A percentile compares a stretch with the other conserved stretches of the same genome.
phyloP scores from a whole-genome alignment of 1,140 invertebrate species.

The Atta colombica region DNA sequence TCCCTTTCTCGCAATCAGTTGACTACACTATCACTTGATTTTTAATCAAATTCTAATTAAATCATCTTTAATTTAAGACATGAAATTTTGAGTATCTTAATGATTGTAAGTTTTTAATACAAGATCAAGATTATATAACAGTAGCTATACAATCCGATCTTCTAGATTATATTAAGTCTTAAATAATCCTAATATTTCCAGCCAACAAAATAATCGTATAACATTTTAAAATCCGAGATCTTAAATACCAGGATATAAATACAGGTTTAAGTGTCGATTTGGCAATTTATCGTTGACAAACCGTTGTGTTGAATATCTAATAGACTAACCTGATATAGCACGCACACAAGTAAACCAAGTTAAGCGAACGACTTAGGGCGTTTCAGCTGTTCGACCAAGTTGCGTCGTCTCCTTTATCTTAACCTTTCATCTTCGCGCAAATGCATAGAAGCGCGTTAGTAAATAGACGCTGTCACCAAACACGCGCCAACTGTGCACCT shows the following conservation, averaged over 20 bases:
- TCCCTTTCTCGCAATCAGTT: background rate
- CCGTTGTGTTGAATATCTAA: background rate
- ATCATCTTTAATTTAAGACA: background rate
- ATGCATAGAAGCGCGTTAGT: conserved; percentile 56
- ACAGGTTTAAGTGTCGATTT: background rate
- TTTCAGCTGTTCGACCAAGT: conserved; percentile 56
- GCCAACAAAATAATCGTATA: background rate
- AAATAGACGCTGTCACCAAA: conserved; percentile 62
- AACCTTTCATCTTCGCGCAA: conserved; percentile 61
- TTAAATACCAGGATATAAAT: background rate
- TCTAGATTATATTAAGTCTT: background rate
- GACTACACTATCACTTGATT: background rate
- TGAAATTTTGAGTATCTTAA: background rate
- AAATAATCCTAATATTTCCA: background rate
- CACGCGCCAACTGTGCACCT: conserved; percentile 59
- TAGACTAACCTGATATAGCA: conserved; percentile 25
- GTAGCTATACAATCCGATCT: background rate
- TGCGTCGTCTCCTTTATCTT: conserved; percentile 48
- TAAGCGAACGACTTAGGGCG: conserved; percentile 46
- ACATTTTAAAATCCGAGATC: background rate
- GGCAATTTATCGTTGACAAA: background rate
- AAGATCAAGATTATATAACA: background rate
- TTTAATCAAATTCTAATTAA: background rate
- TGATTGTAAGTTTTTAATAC: background rate
- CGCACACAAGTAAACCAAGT: conserved; percentile 35